Conservation (phyloP, 2,113 vertebrate genomes). For the Dicentrarchus labrax region DNA sequence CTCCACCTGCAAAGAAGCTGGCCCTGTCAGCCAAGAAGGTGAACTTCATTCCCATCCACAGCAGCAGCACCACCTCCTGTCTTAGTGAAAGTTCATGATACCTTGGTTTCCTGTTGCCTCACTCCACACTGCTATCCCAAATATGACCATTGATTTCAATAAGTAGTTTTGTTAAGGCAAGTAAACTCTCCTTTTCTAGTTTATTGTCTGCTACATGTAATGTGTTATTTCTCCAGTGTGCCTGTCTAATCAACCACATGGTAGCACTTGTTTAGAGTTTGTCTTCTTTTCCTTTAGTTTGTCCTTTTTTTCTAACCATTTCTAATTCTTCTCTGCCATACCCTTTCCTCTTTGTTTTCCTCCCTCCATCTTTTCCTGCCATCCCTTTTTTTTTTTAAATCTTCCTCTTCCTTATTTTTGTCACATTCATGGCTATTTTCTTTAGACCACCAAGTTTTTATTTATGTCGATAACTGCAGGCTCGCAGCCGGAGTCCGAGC, state of each 20-base stretch:
- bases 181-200: slow-evolving; percentile 22
- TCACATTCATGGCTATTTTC: slow-evolving; percentile 89
- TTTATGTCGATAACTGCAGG: slow-evolving; percentile 99
- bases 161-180: slow-evolving; percentile 36
- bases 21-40: slow-evolving; percentile 94
- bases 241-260: slow-evolving; percentile 73
- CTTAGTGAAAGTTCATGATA: slow-evolving; percentile 42
- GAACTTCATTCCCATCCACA: slow-evolving; percentile 60
- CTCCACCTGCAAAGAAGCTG: slow-evolving; percentile 91
- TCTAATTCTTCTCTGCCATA: slow-evolving; percentile 87
- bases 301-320: slow-evolving; percentile 88
- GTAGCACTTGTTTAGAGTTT: slow-evolving; percentile 77
- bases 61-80: slow-evolving; percentile 34
- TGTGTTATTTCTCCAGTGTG: slow-evolving; percentile 53
- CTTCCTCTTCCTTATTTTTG: slow-evolving; percentile 78
- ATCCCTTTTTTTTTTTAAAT: slow-evolving; percentile 64
- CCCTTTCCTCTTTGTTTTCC: slow-evolving; percentile 77
- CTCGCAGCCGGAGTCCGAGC: slow-evolving; percentile 87
- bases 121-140: slow-evolving; percentile 52
- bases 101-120: slow-evolving; percentile 57
- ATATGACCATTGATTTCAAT: slow-evolving; percentile 49
- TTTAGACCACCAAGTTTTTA: slow-evolving; percentile 98
- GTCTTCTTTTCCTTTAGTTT: slow-evolving; percentile 81
- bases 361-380: slow-evolving; percentile 72
- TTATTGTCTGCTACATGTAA: slow-evolving; percentile 37